Evolutionary conservation across 2,113 vertebrate genomes (phyloP).

Genomic region (Cnemophilus loriae): DNA sequence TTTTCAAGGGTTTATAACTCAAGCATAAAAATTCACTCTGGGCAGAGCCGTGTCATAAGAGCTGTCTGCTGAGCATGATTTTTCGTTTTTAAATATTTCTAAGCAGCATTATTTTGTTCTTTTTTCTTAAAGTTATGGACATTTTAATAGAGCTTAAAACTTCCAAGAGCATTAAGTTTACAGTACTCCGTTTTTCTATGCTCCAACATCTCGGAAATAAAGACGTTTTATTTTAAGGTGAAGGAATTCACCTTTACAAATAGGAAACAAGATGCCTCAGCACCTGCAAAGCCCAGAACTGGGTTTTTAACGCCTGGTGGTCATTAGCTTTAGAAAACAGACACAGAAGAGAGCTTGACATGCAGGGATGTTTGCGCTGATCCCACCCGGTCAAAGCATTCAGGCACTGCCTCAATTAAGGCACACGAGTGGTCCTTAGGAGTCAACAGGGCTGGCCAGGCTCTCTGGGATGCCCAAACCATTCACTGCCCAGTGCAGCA

Average conservation of each 20-base stretch:
- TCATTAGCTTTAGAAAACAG: neutral
- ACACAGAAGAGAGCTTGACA: neutral
- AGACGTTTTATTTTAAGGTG: neutral
- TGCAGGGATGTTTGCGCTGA: neutral
- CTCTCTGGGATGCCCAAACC: neutral
- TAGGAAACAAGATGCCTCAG: neutral
- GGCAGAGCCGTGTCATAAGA: neutral
- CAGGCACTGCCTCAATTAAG: neutral
- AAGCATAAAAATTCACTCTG: slow-evolving; percentile 59
- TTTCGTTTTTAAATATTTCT: neutral
- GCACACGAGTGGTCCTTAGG: neutral
- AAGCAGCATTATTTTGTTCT: neutral
- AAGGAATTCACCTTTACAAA: neutral
- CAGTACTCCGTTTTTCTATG: neutral
- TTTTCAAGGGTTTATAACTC: slow-evolving; percentile 66
- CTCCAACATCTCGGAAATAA: neutral
- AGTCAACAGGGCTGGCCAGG: neutral
- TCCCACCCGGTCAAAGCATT: neutral
- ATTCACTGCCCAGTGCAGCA: neutral
- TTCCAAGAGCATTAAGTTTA: neutral
- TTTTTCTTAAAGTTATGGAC: neutral
- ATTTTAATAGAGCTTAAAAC: neutral
- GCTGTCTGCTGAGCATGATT: slow-evolving; percentile 3
- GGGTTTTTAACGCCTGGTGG: neutral
- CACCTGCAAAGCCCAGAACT: neutral